Conservation (phyloP, 2,888 invertebrate genomes). For the Dyspetes luteomarginatus region DNA sequence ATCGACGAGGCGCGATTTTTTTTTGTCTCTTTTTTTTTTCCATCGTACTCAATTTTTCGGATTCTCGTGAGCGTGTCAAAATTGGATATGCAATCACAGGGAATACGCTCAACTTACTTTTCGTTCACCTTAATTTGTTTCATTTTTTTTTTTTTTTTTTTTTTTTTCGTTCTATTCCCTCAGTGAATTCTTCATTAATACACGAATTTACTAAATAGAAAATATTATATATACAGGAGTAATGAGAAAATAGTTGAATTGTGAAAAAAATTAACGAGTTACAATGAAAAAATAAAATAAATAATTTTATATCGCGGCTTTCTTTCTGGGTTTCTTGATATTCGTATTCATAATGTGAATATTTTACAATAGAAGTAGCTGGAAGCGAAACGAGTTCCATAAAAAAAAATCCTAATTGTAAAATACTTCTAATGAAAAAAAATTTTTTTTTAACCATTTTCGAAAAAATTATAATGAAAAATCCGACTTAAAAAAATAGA, state of each 20-base stretch:
- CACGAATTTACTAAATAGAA: not conserved
- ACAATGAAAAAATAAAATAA: no score
- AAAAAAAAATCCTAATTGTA: no score
- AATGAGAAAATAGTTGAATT: not conserved
- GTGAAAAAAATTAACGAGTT: not conserved
- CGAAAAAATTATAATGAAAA: no score
- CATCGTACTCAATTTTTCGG: not conserved
- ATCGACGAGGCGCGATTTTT: constrained; percentile 33
- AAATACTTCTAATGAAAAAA: no score
- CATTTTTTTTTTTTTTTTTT: not conserved
- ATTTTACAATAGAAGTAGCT: no score
- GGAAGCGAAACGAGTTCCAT: no score
- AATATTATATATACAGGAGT: not conserved
- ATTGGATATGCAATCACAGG: constrained; percentile 24
- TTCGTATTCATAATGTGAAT: no score
- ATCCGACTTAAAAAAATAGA: no score
- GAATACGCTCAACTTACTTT: constrained; percentile 34
- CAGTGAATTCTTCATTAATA: not conserved
- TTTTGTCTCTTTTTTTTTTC: constrained; percentile 4
- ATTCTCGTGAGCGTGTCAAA: constrained; percentile 6
- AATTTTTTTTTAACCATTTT: no score
- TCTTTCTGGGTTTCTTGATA: no score
- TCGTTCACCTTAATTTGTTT: constrained; percentile 26
- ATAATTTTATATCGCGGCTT: no score
- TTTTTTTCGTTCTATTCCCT: not conserved